These are phyloP conservation scores for Boleophthalmus pectinirostris DNA, from an alignment of 2,113 vertebrate species.

Conservation along the genomic window DNA sequence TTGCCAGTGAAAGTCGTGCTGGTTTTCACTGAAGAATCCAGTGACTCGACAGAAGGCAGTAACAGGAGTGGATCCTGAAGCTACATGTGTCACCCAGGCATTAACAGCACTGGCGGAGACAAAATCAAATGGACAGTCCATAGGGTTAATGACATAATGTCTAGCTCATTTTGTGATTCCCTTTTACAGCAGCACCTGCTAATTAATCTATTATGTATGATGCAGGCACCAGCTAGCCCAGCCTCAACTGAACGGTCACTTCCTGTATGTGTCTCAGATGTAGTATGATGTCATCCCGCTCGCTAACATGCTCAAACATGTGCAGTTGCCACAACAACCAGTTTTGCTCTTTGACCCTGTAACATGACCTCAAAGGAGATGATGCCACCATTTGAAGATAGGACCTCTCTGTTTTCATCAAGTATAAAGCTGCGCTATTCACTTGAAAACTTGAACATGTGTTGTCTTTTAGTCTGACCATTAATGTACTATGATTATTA, in stretches of 20 bases:
- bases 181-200: slow-evolving; percentile 46
- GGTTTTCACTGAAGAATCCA: slow-evolving; percentile 39
- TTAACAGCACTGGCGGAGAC: not conserved
- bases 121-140: not conserved
- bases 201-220: slow-evolving; percentile 49
- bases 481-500: slow-evolving; percentile 12
- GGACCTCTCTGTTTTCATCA: slow-evolving; percentile 13
- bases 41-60: slow-evolving; percentile 35
- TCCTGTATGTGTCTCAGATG: slow-evolving; percentile 30
- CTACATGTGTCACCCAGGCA: slow-evolving; percentile 1
- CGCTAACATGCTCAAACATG: not conserved
- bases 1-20: slow-evolving; percentile 19
- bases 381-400: slow-evolving; percentile 17
- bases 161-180: slow-evolving; percentile 16
- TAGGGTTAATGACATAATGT: slow-evolving; percentile 21
- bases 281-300: slow-evolving; percentile 7
- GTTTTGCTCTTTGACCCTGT: slow-evolving; percentile 22
- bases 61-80: slow-evolving; percentile 15
- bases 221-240: slow-evolving; percentile 12
- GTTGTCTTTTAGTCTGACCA: not conserved
- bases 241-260: slow-evolving; percentile 60
- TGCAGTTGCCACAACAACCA: slow-evolving; percentile 19
- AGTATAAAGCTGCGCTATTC: not conserved
- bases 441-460: not conserved
- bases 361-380: slow-evolving; percentile 16